Conservation (phyloP, 2,113 vertebrate species). For the Micromys minutus region DNA sequence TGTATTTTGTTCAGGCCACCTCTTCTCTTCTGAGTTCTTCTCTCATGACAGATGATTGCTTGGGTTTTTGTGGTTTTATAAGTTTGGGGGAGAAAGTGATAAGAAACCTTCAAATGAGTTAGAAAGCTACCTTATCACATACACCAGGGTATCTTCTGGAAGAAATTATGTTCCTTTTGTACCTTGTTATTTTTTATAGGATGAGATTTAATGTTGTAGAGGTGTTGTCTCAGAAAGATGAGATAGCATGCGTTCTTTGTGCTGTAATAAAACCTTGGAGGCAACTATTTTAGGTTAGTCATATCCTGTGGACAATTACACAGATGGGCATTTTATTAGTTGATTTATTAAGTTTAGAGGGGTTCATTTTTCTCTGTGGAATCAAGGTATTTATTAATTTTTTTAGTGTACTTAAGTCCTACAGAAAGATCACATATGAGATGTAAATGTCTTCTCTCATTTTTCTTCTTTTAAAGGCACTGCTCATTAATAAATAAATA, state of each 20-base stretch:
- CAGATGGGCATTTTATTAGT: neutral
- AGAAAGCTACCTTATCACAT: neutral
- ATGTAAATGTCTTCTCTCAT: neutral
- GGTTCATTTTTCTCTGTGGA: neutral
- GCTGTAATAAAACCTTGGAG: neutral
- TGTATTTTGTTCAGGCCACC: neutral
- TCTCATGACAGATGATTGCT: neutral
- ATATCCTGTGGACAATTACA: neutral
- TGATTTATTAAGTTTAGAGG: slow-evolving; percentile 37
- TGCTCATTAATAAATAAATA: neutral
- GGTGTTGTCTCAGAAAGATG: neutral
- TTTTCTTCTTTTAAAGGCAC: slow-evolving; percentile 4
- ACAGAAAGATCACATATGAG: slow-evolving; percentile 28
- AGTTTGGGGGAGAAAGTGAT: neutral
- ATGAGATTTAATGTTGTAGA: neutral
- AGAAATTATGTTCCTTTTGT: neutral
- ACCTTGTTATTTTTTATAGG: neutral
- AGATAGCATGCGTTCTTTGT: neutral
- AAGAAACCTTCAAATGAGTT: neutral
- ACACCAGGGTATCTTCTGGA: neutral
- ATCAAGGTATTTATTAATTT: neutral
- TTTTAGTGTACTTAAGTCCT: slow-evolving; percentile 16
- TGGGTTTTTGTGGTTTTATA: neutral
- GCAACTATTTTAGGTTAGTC: neutral
- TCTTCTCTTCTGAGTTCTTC: neutral